Base-by-base conservation (phyloP, 1,140 invertebrate species). In the Lycorma delicatula region DNA sequence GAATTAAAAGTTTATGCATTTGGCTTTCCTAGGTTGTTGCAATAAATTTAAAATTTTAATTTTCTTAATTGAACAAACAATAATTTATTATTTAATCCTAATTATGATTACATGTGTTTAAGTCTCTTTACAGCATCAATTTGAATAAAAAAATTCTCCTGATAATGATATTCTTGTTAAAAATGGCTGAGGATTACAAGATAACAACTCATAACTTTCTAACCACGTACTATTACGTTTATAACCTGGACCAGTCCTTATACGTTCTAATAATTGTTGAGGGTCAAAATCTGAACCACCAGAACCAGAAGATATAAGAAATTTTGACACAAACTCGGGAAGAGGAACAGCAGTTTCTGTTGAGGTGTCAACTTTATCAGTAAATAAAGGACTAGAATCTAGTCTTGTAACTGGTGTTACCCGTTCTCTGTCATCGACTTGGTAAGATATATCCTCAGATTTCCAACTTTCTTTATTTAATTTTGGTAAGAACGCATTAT, bases 81-180 rank as follows among this genome's bases (percentile, higher is more conserved):
- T n/a, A n/a, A n/a, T n/a, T n/a, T n/a, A n/a, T n/a, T n/a, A n/a
- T n/a, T n/a, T n/a, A n/a, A n/a, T n/a, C n/a, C n/a, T n/a, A n/a
- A n/a, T n/a, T n/a, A n/a, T n/a, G n/a, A n/a, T n/a, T n/a, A n/a
- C n/a, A n/a, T n/a, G n/a, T n/a, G n/a, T n/a, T n/a, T n/a, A n/a
- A n/a, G n/a, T n/a, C n/a, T n/a, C n/a, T n/a, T n/a, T n/a, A n/a
- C n/a, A n/a, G n/a, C n/a, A n/a, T 44, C 41, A 44, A 11, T 44
- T 44, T 44, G 27, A 23, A 51, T 38, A 44, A 31, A 56, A 80
- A 70, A 79, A 80, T 76, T 88, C 84, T 13, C 86, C 86, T 38
- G 81, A 77, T 46, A 87, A 71, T n/a, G 84, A 85, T 71, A 87
- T 78, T 59, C 83, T 76, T 71, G 83, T 80, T 44, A 85, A 70